A percentile compares a stretch with the other conserved stretches of the same genome.
phyloP scores from a whole-genome alignment of 2,797 vertebrate species.

The Lagocephalus sceleratus region DNA sequence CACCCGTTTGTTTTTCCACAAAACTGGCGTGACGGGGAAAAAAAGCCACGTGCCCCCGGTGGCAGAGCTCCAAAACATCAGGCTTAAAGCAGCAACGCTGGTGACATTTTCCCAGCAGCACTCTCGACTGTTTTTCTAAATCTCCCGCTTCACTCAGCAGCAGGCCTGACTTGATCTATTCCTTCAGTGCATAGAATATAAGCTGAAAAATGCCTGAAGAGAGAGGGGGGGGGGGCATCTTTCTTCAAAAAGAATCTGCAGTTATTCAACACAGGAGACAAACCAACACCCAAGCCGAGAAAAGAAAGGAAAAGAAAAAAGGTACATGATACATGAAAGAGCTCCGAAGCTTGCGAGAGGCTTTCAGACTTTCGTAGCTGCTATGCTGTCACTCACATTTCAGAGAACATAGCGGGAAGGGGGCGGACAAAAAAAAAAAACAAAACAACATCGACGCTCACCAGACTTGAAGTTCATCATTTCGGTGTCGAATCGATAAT shows the following conservation, averaged over 20 bases:
- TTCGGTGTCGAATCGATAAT: slow-evolving; percentile 90
- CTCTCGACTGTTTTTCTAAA: slow-evolving; percentile 35
- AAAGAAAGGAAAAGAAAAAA: slow-evolving; percentile 4
- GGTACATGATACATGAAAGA: slow-evolving; percentile 19
- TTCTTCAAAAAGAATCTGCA: slow-evolving; percentile 42
- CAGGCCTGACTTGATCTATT: slow-evolving; percentile 40
- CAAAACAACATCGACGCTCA: slow-evolving; percentile 50
- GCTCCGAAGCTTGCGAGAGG: neutral
- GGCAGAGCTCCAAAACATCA: slow-evolving; percentile 18
- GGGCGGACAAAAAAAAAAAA: too few species aligned
- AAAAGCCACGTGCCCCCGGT: slow-evolving; percentile 11
- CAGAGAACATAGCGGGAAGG: neutral
- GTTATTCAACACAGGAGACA: slow-evolving; percentile 19
- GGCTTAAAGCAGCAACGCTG: slow-evolving; percentile 7
- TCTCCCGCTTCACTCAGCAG: slow-evolving; percentile 38
- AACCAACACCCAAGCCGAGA: slow-evolving; percentile 6
- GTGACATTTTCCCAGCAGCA: slow-evolving; percentile 21
- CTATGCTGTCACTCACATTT: too few species aligned
- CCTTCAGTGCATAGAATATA: slow-evolving; percentile 53
- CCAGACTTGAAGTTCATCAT: slow-evolving; percentile 96
- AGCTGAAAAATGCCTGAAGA: slow-evolving; percentile 21
- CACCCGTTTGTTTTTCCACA: slow-evolving; percentile 16
- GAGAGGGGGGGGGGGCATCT: neutral
- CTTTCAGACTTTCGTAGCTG: neutral
- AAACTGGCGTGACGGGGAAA: neutral